phyloP scores from a whole-genome alignment of 2,113 vertebrate genomes.

The Prietella phreatophila region DNA sequence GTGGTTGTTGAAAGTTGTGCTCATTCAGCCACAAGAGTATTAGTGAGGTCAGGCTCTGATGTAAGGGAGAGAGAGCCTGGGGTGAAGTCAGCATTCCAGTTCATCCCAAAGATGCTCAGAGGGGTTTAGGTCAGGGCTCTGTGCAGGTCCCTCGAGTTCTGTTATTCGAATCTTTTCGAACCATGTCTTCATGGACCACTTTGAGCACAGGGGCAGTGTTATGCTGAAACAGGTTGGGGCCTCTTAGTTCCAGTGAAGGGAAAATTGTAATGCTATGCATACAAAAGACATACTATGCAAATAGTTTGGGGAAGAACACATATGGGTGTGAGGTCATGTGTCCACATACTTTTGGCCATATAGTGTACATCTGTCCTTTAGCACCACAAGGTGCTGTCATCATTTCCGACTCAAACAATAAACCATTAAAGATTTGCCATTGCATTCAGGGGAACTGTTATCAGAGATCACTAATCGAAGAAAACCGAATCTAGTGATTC shows the following conservation, averaged over 20 bases:
- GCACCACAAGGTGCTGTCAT: background rate
- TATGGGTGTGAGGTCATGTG: background rate
- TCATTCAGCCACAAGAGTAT: background rate
- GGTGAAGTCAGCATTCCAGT: background rate
- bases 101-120: background rate
- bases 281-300: background rate
- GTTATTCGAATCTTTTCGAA: background rate
- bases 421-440: background rate
- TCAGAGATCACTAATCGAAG: background rate
- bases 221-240: background rate
- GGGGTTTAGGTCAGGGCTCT: background rate
- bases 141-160: too few relatives aligned
- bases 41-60: background rate
- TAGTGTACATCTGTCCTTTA: background rate
- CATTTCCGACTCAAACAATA: background rate
- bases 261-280: background rate
- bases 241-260: background rate
- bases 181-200: background rate
- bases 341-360: background rate
- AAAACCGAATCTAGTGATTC: background rate
- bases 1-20: background rate
- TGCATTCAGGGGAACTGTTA: background rate
- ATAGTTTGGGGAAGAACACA: background rate
- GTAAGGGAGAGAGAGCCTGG: background rate
- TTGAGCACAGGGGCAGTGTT: background rate